Evolutionary conservation across 2,888 invertebrate genomes (phyloP).

Genomic region (Sesia bembeciformis): DNA sequence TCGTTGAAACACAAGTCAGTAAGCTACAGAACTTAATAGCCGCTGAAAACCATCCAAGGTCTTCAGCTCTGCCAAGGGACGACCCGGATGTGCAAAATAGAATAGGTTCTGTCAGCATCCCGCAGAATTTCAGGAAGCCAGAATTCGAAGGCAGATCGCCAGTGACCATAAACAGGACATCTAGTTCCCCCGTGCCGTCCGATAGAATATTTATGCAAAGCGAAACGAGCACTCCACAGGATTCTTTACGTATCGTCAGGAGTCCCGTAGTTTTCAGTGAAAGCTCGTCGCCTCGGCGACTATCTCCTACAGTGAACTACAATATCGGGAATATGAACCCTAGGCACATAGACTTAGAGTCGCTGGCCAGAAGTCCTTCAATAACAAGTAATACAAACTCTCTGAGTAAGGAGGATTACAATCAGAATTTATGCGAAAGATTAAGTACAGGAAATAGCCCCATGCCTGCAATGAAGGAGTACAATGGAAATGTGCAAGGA

Average conservation of each 20-base stretch:
- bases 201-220: slow-evolving; percentile 22
- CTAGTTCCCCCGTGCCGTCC: slow-evolving; percentile 45
- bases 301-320: slow-evolving; percentile 64
- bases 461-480: slow-evolving; percentile 39
- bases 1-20: slow-evolving; percentile 64
- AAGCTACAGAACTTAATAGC: slow-evolving; percentile 56
- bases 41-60: slow-evolving; percentile 45
- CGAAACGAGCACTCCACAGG: slow-evolving; percentile 46
- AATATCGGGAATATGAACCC: slow-evolving; percentile 72
- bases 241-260: slow-evolving; percentile 38
- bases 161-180: slow-evolving; percentile 39
- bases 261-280: slow-evolving; percentile 65
- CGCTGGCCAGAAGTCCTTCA: slow-evolving; percentile 44
- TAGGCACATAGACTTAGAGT: slow-evolving; percentile 61
- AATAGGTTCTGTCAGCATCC: slow-evolving; percentile 46
- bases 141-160: slow-evolving; percentile 32
- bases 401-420: slow-evolving; percentile 49
- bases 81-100: slow-evolving; percentile 40
- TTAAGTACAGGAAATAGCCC: slow-evolving; percentile 50
- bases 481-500: slow-evolving; percentile 53
- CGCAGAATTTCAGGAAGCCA: slow-evolving; percentile 41
- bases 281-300: slow-evolving; percentile 51
- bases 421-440: slow-evolving; percentile 60
- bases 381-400: slow-evolving; percentile 45
- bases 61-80: slow-evolving; percentile 32